These are phyloP conservation scores for Poecilia velifera DNA, from an alignment of 2,797 vertebrate genomes.

Conservation along the genomic window DNA sequence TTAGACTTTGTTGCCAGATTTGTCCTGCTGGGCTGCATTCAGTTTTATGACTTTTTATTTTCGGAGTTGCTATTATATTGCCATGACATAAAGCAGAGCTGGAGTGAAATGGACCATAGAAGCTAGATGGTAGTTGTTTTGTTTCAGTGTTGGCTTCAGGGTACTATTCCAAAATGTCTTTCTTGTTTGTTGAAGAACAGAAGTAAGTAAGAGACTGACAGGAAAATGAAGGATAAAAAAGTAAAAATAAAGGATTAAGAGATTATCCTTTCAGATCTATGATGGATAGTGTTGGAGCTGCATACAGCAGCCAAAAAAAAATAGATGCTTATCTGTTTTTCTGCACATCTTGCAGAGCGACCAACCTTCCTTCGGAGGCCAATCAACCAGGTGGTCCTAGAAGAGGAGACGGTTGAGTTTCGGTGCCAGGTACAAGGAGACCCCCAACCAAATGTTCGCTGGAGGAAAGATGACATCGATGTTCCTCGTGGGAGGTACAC, in stretches of 20 bases:
- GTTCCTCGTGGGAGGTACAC: conserved; percentile 92
- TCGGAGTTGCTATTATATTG: conserved; percentile 24
- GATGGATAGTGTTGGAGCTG: neutral
- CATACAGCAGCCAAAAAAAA: neutral
- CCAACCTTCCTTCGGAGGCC: conserved; percentile 94
- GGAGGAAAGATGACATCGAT: conserved; percentile 96
- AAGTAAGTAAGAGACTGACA: too few species aligned
- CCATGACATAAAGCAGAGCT: conserved; percentile 15
- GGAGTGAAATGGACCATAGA: conserved; percentile 2
- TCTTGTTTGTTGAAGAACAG: neutral
- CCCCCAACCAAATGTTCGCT: conserved; percentile 92
- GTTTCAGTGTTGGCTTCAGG: conserved; percentile 4
- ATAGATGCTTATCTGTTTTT: neutral
- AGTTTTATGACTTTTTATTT: conserved; percentile 18
- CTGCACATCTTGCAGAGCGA: conserved; percentile 82
- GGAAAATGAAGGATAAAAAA: neutral
- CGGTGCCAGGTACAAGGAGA: conserved; percentile 97
- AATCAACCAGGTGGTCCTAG: conserved; percentile 97
- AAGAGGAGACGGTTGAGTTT: conserved; percentile 95
- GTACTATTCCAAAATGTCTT: neutral
- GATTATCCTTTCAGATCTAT: neutral
- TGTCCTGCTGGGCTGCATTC: neutral
- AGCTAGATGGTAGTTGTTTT: neutral
- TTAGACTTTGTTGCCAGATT: neutral
- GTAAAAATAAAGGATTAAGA: neutral